A percentile compares a stretch with the other conserved stretches of the same genome.
Conservation (phyloP, 2,113 vertebrate genomes). For the Strix uralensis region DNA sequence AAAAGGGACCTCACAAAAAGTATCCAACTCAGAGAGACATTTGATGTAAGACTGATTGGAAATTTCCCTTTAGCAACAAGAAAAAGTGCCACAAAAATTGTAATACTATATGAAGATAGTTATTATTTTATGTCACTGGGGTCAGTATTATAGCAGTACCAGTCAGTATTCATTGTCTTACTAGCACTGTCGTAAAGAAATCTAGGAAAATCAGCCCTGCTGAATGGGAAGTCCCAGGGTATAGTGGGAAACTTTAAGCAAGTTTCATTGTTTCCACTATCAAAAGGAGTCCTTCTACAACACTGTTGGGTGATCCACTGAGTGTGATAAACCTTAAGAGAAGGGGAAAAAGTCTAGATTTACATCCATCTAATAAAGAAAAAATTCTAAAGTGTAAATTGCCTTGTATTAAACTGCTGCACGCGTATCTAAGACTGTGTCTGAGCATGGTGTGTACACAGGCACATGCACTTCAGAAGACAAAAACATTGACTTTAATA, state of each 20-base stretch:
- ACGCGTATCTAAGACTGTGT: neutral
- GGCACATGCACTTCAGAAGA: neutral
- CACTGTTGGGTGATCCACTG: neutral
- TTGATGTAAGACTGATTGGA: neutral
- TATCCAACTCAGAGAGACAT: neutral
- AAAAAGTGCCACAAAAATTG: neutral
- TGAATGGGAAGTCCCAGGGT: neutral
- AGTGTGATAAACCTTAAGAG: neutral
- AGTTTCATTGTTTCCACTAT: neutral
- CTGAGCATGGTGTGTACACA: neutral
- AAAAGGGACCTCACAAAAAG: neutral
- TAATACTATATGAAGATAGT: neutral
- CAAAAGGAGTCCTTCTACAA: neutral
- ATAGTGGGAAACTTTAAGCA: neutral
- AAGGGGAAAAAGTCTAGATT: neutral
- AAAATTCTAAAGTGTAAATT: neutral
- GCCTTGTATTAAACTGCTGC: neutral
- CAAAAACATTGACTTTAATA: neutral
- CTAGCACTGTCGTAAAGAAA: neutral
- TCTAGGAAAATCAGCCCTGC: neutral
- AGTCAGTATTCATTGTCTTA: neutral
- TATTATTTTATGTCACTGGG: neutral
- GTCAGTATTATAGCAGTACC: neutral
- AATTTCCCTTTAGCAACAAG: neutral
- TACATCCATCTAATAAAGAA: neutral